Base-by-base conservation (phyloP, 1,140 invertebrate genomes). In the Rhagoletis zephyria region DNA sequence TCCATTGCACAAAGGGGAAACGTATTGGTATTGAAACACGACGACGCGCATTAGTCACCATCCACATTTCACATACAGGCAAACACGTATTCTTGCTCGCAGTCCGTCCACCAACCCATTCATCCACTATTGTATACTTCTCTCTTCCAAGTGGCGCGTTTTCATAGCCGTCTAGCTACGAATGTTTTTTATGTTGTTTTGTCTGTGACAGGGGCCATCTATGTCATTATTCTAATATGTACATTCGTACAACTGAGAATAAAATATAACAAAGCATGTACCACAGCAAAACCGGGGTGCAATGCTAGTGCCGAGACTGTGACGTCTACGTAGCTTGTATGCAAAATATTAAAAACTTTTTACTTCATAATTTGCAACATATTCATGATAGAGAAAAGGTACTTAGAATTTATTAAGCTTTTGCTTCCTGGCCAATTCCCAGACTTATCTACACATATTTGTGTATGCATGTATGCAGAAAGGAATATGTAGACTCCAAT, bases 61-160 rank as follows among this genome's bases (percentile, higher is more conserved):
- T 77, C 74, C 74, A 77, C 74, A 51, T 51, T 16, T 56, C 45
- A 51, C 40, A 77, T 56, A 77, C 74, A 77, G 56, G 14, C 16
- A 51, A 77, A 77, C 74, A 56, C 16, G 74, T 77, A 77, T 77
- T 51, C 48, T 77, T 77, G 48, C 40, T 51, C n/a, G 4, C 48
- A 14, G 14, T 77, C 74, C 45, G 42, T 51, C 48, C 74, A 77
- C 48, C 45, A 16, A 7, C 74, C 45, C 16, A 56, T 77, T 77
- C 74, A 77, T 77, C 74, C 74, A 77, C 48, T 14, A 51, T 14
- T 70, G 16, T 56, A 77, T 56, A 16, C n/a, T 56, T 77, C 74
- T 77, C 74, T 77, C n/a, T 77, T 81, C 74, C 16, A 56, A 63
- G 61, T 81, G 74, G 74, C 74, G 74, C 74, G 48, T 81, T 81